Evolutionary conservation across 1,140 invertebrate species (phyloP).

Genomic region (Acromyrmex heyeri): DNA sequence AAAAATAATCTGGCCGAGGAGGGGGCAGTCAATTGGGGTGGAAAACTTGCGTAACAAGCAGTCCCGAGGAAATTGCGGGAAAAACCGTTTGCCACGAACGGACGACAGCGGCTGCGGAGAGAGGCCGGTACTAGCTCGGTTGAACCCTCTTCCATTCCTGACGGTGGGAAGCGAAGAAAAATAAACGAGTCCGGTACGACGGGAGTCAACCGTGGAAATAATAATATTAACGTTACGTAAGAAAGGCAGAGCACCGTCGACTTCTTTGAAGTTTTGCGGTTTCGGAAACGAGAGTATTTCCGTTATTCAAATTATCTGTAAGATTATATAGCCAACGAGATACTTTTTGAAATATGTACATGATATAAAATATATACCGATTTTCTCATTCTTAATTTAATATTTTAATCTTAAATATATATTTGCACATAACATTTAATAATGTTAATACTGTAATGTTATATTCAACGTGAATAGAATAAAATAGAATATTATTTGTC

Average conservation of each 20-base stretch:
- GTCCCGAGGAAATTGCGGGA: constrained; percentile 77
- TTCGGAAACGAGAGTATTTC: constrained; percentile 28
- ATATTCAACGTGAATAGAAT: not conserved
- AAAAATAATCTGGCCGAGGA: constrained; percentile 79
- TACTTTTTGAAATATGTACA: not conserved
- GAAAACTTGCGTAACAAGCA: constrained; percentile 81
- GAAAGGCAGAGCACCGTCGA: constrained; percentile 1
- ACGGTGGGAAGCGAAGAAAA: constrained; percentile 73
- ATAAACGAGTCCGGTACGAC: constrained; percentile 70
- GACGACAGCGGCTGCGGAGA: constrained; percentile 67
- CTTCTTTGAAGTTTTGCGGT: constrained; percentile 49
- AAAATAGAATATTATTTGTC: not conserved
- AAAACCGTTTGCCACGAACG: constrained; percentile 79
- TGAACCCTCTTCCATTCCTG: constrained; percentile 62
- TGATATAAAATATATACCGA: not conserved
- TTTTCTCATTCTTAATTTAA: not conserved
- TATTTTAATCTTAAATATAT: not conserved
- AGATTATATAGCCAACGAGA: not conserved
- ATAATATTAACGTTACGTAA: constrained; percentile 73
- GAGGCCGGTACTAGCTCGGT: constrained; percentile 52
- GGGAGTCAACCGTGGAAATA: constrained; percentile 73
- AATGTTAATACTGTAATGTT: not conserved
- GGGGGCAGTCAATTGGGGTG: constrained; percentile 80
- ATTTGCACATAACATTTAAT: not conserved
- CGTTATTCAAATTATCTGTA: not conserved